Base-by-base conservation (phyloP, 2,888 invertebrate genomes). In the Dasysyrphus tricinctus region DNA sequence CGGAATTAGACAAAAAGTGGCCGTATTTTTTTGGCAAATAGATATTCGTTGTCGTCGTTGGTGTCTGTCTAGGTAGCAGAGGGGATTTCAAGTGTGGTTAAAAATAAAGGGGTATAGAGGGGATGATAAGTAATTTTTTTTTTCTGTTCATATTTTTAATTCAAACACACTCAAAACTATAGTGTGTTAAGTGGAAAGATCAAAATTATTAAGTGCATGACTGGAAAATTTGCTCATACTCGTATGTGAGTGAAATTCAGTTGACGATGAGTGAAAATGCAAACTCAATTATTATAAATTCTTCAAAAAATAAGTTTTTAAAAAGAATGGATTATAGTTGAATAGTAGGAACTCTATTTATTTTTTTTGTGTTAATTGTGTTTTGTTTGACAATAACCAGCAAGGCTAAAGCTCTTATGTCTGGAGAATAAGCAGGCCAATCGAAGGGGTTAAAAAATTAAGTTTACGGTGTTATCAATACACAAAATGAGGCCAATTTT, bases 1-100 rank as follows among this genome's bases (percentile, higher is more conserved):
- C 54, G 42, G 84, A 73, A 69, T 75, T 72, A 63, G 57, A 81
- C 81, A 76, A 73, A 85, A 85, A 85, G 85, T 85, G 81, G 81
- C 81, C 49, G 77, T 80, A 85, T 80, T 80, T 74, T 81, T 77
- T 69, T 81, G 73, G 77, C 73, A 67, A 37, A 69, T 37, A 47
- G 19, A 19, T 49, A 14, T 19, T 19, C 32, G 29, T 54, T 14
- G 29, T 42, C 1, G 56, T 8, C 29, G n/a, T n/a, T n/a, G n/a
- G 9, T 1, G 44, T 44, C 32, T 47, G 63, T 5, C 32, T 76
- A 44, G 59, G 44, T 34, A 19, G 19, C 42, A 39, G 63, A 5
- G 75, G 56, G 63, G 54, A 69, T 54, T 67, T 51, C 1, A 37
- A 8, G 32, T 39, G 67, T 54, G 67, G 51, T 6, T 47, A 12